Conservation (phyloP, 1,140 invertebrate species). For the Plectus sambesii region DNA sequence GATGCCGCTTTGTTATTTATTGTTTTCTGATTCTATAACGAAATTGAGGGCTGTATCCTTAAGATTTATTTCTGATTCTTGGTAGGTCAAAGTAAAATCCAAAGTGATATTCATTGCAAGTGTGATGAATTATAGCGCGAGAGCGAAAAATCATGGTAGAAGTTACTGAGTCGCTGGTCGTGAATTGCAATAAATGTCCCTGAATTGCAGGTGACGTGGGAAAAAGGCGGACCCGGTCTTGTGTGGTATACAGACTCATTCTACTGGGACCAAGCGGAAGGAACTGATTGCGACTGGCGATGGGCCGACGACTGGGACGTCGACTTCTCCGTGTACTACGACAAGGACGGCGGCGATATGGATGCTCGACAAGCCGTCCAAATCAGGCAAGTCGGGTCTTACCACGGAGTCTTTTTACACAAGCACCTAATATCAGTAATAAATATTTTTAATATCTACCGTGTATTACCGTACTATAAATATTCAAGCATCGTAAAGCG, state of each 20-base stretch:
- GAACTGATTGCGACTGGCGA: slow-evolving; percentile 54
- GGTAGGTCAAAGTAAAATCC: too few species aligned
- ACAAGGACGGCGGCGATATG: slow-evolving; percentile 48
- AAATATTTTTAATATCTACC: neutral
- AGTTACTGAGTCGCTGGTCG: too few species aligned
- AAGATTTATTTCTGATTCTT: too few species aligned
- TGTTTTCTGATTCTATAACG: too few species aligned
- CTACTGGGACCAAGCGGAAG: slow-evolving; percentile 52
- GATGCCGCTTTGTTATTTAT: too few species aligned
- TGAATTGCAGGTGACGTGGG: slow-evolving; percentile 57
- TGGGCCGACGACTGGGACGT: slow-evolving; percentile 57
- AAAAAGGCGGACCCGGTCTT: slow-evolving; percentile 56
- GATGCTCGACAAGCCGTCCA: slow-evolving; percentile 48
- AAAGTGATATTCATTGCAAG: too few species aligned
- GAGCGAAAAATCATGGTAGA: too few species aligned
- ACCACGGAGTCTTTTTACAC: slow-evolving; percentile 25
- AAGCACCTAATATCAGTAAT: neutral
- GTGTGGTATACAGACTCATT: slow-evolving; percentile 58
- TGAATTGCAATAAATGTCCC: too few species aligned
- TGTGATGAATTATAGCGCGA: too few species aligned
- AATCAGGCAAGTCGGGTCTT: slow-evolving; percentile 46
- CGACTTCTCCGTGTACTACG: slow-evolving; percentile 54
- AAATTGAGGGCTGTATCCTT: too few species aligned
- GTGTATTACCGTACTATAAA: neutral
- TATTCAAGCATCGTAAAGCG: too few species aligned